Evolutionary conservation across 2,888 invertebrate species (phyloP).

Genomic region (Nomada flava): DNA sequence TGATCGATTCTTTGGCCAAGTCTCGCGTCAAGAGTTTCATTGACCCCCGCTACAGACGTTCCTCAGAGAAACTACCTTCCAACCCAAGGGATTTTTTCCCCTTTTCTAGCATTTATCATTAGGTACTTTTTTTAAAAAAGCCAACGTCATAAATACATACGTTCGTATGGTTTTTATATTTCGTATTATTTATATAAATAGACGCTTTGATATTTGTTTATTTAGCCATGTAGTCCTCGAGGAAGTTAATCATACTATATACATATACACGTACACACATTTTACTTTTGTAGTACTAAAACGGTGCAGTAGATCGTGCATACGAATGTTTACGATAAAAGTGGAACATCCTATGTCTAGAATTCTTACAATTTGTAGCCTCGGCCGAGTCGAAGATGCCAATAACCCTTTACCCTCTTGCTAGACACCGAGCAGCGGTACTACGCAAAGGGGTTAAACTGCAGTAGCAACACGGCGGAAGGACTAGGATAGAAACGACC

Average conservation of each 20-base stretch:
- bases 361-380: conserved; percentile 63
- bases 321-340: neutral
- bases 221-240: too few relatives aligned
- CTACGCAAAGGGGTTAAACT: too few relatives aligned
- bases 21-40: conserved; percentile 6
- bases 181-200: too few relatives aligned
- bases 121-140: too few relatives aligned
- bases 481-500: conserved; percentile 38
- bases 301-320: too few relatives aligned
- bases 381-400: conserved; percentile 54
- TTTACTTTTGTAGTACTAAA: too few relatives aligned
- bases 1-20: conserved; percentile 20
- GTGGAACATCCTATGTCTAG: conserved; percentile 25
- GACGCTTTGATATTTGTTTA: too few relatives aligned
- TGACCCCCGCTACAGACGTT: neutral
- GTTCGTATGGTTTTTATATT: too few relatives aligned
- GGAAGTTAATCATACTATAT: too few relatives aligned
- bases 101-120: neutral
- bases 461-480: too few relatives aligned
- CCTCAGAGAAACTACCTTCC: neutral
- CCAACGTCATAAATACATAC: too few relatives aligned
- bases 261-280: too few relatives aligned
- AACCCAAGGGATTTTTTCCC: neutral
- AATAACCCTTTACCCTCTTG: conserved; percentile 73
- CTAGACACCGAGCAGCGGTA: conserved; percentile 45